Base-by-base conservation (phyloP, 2,888 invertebrate genomes). In the Sarcophaga caerulescens region DNA sequence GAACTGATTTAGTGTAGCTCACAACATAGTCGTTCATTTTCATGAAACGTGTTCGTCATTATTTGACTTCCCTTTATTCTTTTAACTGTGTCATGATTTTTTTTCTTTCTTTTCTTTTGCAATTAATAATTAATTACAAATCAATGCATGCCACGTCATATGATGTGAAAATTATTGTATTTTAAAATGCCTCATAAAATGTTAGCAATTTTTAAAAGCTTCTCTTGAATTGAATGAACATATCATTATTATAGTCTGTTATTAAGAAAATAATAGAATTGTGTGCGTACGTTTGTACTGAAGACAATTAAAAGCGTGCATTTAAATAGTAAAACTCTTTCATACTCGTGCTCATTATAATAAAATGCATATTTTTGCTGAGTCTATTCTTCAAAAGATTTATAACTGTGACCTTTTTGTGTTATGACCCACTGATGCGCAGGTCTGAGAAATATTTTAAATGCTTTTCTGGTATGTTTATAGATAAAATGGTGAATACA, bases 91-190 rank as follows among this genome's bases (percentile, higher is more conserved):
- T 80, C 84, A 84, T 84, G 84, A 57, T 62, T 71, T 19, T 80
- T 76, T 52, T 14, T 5, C 4, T 14, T 4, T 47, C 6, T 35
- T 35, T 10, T 35, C 10, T 35, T 35, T 35, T 35, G 35, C 70
- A 76, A 80, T 84, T 68, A 80, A 47, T 76, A 77, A 80, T 80
- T 84, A 84, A 76, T 84, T 73, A 66, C 73, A 63, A 81, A 71
- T 85, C 81, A 85, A 77, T 85, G 62, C 57, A 68, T 76, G 71
- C 52, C 52, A 57, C 45, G n/a, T 60, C 60, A 47, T 66, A 52
- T 77, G 81, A 85, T 78, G 81, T 85, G 81, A 69, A 78, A 77
- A 85, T 85, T 85, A 85, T 59, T 77, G 76, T 21, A 57, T 47
- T 78, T 45, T 69, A 17, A 60, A 71, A 35, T 75, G 68, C 35